Percentiles rank a stretch among this genome's conserved stretches.
Conservation (phyloP, 53 echinoderm and acorn worm genomes). For the Zoroaster sp. region DNA sequence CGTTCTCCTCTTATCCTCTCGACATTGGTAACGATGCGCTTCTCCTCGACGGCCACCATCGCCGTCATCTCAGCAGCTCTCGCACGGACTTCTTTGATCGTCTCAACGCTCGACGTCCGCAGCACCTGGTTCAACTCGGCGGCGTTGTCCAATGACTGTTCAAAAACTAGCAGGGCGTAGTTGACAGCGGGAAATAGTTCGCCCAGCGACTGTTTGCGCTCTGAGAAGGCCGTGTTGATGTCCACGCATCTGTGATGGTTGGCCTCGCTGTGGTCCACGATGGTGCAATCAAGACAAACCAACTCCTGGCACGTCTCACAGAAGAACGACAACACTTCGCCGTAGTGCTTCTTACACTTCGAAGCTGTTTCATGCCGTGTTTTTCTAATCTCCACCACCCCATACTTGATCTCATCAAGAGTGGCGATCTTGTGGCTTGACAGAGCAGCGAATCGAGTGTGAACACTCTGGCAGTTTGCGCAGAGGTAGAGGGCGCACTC, state of each 20-base stretch:
- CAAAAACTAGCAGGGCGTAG: conserved; percentile 5
- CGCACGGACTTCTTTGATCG: neutral
- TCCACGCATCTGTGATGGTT: conserved; percentile 26
- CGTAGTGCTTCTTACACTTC: conserved; percentile 60
- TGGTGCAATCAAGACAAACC: conserved; percentile 68
- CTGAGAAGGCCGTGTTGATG: conserved; percentile 22
- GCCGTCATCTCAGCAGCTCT: conserved; percentile 44
- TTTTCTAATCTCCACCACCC: conserved; percentile 33
- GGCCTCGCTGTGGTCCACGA: conserved; percentile 61
- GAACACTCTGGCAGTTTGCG: conserved; percentile 2
- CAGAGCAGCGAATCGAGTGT: conserved; percentile 37
- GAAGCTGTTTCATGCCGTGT: neutral
- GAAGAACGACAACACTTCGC: conserved; percentile 49
- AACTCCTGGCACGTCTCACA: conserved; percentile 70
- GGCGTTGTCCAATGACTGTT: conserved; percentile 13
- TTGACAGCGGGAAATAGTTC: conserved; percentile 27
- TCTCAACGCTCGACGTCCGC: neutral
- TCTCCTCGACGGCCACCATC: conserved; percentile 9
- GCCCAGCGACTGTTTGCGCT: conserved; percentile 35
- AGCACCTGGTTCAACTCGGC: neutral
- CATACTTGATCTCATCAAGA: conserved; percentile 30
- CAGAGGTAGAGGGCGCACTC: conserved; percentile 57
- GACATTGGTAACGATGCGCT: neutral
- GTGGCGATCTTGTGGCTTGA: conserved; percentile 38
- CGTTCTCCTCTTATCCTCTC: conserved; percentile 12